Base-by-base conservation (phyloP, 2,113 vertebrate genomes). In the Periophthalmus modestus region DNA sequence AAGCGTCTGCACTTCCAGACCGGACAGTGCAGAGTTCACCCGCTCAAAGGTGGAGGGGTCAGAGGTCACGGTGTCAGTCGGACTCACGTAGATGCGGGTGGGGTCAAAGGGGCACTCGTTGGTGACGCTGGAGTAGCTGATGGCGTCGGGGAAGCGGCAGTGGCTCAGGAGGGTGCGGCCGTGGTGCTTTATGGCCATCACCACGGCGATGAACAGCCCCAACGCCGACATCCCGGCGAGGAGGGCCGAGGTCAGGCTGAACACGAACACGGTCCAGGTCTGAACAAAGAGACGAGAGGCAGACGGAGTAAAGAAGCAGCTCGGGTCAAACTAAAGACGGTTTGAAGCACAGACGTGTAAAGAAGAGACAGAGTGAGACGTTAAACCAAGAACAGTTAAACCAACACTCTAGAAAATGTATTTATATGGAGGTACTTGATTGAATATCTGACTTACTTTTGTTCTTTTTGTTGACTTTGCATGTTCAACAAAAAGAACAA, bases 21-120 rank as follows among this genome's bases (percentile, higher is more conserved):
- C 57, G 14, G 28, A 28, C 57, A 34, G 34, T 62, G 62, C 10
- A 39, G 34, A 54, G 19, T n/a, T 7, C 19, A n/a, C 9, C 5
- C 9, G 19, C 19, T 77, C 54, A 74, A 74, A 80, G 58, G 63
- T 54, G 58, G 63, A 74, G 72, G 77, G 68, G 68, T 47, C 63
- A 67, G 74, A 70, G 57, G 73, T 73, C n/a, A 19, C 15, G 18
- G 48, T 18, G 72, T 28, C 28, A 28, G 28, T 28, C 13, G 16
- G 23, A 94, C 93, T 93, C 81, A 97, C 95, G 0, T 96, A 96
- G 89, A 96, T 93, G 0, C 92, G 93, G 0, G 96, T 97, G 67
- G 97, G 96, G 74, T 98, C 95, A 2, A 97, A 98, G 36, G 96
- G 95, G 63, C 97, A 98, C 81, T 96, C 87, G 0, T 87, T 90